phyloP scores from a whole-genome alignment of 2,113 vertebrate genomes.

The Polypterus senegalus region DNA sequence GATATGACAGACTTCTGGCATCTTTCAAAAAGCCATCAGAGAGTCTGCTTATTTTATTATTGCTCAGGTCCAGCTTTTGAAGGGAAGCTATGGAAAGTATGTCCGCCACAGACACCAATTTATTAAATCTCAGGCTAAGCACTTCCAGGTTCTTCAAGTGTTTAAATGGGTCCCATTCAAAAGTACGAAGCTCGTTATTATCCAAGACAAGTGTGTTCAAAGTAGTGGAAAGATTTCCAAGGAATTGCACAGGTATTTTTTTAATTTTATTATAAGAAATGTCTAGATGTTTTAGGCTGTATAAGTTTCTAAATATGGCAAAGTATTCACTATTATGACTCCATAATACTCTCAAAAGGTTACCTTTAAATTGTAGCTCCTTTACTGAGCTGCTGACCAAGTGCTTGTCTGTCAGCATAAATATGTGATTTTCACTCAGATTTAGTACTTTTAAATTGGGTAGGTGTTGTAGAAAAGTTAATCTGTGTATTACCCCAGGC shows the following conservation, averaged over 20 bases:
- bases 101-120: slow-evolving; percentile 15
- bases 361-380: slow-evolving; percentile 29
- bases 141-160: slow-evolving; percentile 17
- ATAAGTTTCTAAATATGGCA: slow-evolving; percentile 20
- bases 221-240: slow-evolving; percentile 16
- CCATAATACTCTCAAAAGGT: slow-evolving; percentile 31
- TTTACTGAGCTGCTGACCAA: slow-evolving; percentile 20
- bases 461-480: slow-evolving; percentile 29
- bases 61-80: slow-evolving; percentile 22
- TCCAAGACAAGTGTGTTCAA: slow-evolving; percentile 22
- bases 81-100: slow-evolving; percentile 24
- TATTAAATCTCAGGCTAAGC: slow-evolving; percentile 29
- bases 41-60: slow-evolving; percentile 25
- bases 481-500: slow-evolving; percentile 24
- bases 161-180: slow-evolving; percentile 25
- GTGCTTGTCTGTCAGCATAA: slow-evolving; percentile 23
- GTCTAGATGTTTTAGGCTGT: slow-evolving; percentile 21
- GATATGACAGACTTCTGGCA: slow-evolving; percentile 14
- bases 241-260: slow-evolving; percentile 16
- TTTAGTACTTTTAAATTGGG: slow-evolving; percentile 12
- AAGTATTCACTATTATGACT: slow-evolving; percentile 20
- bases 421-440: slow-evolving; percentile 24
- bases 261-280: slow-evolving; percentile 23
- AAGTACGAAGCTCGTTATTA: slow-evolving; percentile 18
- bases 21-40: slow-evolving; percentile 17